A percentile compares a stretch with the other conserved stretches of the same genome.
Evolutionary conservation across 2,113 vertebrate genomes (phyloP).

Genomic region (Ctenomys sociabilis): DNA sequence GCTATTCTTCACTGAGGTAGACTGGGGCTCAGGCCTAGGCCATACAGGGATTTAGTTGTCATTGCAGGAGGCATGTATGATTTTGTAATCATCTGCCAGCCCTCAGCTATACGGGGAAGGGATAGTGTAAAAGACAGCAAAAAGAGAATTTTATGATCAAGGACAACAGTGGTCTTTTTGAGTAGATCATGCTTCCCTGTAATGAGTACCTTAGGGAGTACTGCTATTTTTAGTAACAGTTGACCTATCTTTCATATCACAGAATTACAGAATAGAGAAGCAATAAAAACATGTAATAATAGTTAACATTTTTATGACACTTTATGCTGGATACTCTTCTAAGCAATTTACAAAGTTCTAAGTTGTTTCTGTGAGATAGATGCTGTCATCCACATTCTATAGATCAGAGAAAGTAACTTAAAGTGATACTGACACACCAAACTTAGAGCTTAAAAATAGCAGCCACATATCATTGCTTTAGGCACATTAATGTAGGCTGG

Average conservation of each 20-base stretch:
- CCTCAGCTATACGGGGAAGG: not conserved
- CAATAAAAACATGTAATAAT: slow-evolving; percentile 4
- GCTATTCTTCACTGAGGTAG: not conserved
- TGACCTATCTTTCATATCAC: slow-evolving; percentile 45
- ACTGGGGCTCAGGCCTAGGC: not conserved
- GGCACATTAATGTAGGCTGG: not conserved
- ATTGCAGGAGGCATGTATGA: not conserved
- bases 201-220: not conserved
- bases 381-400: not conserved
- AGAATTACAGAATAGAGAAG: slow-evolving; percentile 39
- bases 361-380: slow-evolving; percentile 15
- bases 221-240: slow-evolving; percentile 32
- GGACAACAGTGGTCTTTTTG: not conserved
- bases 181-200: not conserved
- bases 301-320: not conserved
- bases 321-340: not conserved
- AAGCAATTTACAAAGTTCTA: not conserved
- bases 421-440: slow-evolving; percentile 10
- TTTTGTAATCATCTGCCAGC: not conserved
- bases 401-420: slow-evolving; percentile 22
- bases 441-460: slow-evolving; percentile 15
- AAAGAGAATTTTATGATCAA: slow-evolving; percentile 14
- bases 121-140: not conserved
- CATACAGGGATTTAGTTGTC: not conserved
- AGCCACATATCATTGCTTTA: not conserved